Evolutionary conservation across 2,888 invertebrate genomes (phyloP).

Genomic region (Cephonodes hylas): DNA sequence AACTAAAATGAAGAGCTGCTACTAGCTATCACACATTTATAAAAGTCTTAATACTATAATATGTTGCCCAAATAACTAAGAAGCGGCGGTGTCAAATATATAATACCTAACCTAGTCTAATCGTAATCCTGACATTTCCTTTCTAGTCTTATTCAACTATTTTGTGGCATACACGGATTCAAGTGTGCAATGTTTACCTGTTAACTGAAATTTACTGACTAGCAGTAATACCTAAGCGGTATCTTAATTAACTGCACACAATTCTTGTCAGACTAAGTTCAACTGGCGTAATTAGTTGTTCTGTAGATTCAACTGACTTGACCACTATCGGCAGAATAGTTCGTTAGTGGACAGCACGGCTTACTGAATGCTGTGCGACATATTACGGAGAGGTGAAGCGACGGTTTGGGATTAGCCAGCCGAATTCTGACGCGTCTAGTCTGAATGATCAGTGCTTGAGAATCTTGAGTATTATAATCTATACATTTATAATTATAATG

Average conservation of each 20-base stretch:
- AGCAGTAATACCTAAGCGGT: neutral
- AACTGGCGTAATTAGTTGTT: neutral
- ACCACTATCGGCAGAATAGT: neutral
- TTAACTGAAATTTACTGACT: neutral
- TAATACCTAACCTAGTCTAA: no score
- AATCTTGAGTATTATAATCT: no score
- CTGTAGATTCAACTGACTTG: neutral
- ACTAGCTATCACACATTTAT: no score
- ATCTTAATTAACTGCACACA: neutral
- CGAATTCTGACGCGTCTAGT: no score
- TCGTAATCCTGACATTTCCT: no score
- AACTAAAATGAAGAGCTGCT: no score
- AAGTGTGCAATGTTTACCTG: neutral
- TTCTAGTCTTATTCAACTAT: no score
- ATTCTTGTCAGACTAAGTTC: neutral
- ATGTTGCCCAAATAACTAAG: no score
- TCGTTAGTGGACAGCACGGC: constrained; percentile 2
- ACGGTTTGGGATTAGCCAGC: no score
- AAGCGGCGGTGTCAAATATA: no score
- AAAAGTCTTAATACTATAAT: no score
- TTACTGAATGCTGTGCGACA: neutral
- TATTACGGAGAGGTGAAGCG: neutral
- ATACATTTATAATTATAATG: no score
- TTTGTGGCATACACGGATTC: neutral
- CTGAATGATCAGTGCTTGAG: neutral